Evolutionary conservation across 2,888 invertebrate species (phyloP), one percentile per base, ranked within the genome.

Genomic region (Listrodromus nycthemerus): DNA sequence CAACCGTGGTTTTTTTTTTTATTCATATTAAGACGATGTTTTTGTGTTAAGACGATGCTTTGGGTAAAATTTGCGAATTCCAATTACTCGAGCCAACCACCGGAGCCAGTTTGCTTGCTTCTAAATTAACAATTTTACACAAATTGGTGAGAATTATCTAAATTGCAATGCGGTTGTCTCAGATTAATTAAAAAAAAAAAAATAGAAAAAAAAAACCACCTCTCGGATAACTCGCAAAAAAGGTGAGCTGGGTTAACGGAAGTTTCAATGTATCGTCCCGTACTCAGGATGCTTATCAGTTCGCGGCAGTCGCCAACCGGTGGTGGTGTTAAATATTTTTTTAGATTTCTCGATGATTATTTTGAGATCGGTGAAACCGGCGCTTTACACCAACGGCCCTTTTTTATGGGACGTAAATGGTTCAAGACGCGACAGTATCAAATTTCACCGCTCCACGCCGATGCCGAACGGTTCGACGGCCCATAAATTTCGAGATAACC

Each of bases 401-500:
- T 30, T 30, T 27, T 61, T 27, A 61, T 52, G 61, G 27, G 16
- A 27, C n/a, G 24, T 13, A 55, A 21, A 24, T 4, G n/a, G 16
- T 30, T 61, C 27, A 61, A 16, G 16, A 65, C 21, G 65, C 50
- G 1, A 65, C 52, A 37, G 21, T 65, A 65, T 75, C 75, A 50
- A 75, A 65, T 75, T 75, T 75, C 65, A 65, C 24, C 65, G 24
- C 63, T 52, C 24, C 48, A 65, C 27, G 41, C 45, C 21, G 50
- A 19, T 48, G 58, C 61, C 65, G 30, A 48, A 48, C 27, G 33
- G 61, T 21, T 52, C 52, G 63, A 65, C n/a, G 24, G 24, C n/a
- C 65, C 65, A 75, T 75, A 50, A 65, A 65, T 75, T 75, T 65
- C 65, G 50, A 75, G 65, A 75, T 65, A 65, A 33, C 50, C 65